phyloP scores from a whole-genome alignment of 2,888 invertebrate genomes.

The Drosophila lacicola region DNA sequence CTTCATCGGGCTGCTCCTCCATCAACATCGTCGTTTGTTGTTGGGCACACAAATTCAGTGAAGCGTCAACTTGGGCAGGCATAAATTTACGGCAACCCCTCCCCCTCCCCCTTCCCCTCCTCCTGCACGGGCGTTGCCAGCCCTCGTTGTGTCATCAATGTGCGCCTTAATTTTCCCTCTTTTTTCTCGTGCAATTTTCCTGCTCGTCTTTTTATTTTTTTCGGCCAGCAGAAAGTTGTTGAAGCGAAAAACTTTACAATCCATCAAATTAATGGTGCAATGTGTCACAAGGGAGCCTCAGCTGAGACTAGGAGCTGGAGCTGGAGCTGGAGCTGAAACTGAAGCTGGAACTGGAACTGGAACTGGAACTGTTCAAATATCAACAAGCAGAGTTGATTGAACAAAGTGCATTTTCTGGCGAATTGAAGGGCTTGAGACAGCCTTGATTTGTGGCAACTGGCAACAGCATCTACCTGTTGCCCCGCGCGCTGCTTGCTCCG shows the following conservation, averaged over 20 bases:
- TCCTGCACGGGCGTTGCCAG: not conserved
- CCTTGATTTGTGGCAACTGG: conserved; percentile 36
- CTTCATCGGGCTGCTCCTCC: conserved; percentile 20
- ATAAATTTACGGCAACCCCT: conserved; percentile 63
- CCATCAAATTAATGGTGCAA: conserved; percentile 81
- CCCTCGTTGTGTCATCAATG: conserved; percentile 27
- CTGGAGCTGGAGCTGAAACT: conserved; percentile 12
- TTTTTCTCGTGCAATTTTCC: conserved; percentile 54
- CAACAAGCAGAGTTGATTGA: conserved; percentile 47
- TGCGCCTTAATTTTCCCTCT: conserved; percentile 66
- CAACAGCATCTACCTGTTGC: conserved; percentile 24
- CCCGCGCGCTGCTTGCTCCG: conserved; percentile 6
- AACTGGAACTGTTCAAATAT: conserved; percentile 50
- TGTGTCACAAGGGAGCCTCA: conserved; percentile 69
- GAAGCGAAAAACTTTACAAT: conserved; percentile 80
- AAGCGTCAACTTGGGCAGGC: conserved; percentile 74
- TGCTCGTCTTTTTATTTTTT: conserved; percentile 25
- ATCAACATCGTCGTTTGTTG: conserved; percentile 34
- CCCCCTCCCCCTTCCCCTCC: not conserved
- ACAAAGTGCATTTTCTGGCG: conserved; percentile 2
- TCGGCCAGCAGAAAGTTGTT: conserved; percentile 55
- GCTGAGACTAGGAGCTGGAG: conserved; percentile 9
- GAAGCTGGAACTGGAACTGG: conserved; percentile 14
- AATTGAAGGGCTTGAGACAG: not conserved
- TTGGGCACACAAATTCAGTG: conserved; percentile 70